phyloP scores from a whole-genome alignment of 1,140 invertebrate species.

The Conus betulinus region DNA sequence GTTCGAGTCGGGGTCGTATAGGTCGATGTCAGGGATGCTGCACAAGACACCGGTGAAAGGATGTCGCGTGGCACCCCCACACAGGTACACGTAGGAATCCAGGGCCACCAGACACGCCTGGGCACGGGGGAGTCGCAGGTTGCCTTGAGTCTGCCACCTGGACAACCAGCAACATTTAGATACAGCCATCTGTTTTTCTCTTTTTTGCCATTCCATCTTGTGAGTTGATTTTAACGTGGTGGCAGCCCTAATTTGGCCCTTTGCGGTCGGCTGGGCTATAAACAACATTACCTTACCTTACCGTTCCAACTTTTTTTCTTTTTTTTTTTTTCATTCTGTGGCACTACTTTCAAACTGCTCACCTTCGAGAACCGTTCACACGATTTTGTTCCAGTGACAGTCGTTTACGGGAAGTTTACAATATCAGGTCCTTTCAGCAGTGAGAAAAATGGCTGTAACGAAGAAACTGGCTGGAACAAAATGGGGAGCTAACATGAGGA shows the following conservation, averaged over 20 bases:
- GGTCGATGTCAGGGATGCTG: slow-evolving; percentile 43
- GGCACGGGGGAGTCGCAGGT: slow-evolving; percentile 45
- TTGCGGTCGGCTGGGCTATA: no score
- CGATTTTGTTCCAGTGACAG: background rate
- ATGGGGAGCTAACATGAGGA: no score
- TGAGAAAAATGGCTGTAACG: background rate
- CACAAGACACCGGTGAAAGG: slow-evolving; percentile 12
- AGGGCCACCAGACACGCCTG: slow-evolving; percentile 41
- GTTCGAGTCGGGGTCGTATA: slow-evolving; percentile 37
- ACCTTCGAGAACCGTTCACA: background rate
- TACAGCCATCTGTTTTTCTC: no score
- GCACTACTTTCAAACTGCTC: no score
- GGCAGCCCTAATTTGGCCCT: no score
- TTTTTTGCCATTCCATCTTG: no score
- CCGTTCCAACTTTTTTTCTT: no score
- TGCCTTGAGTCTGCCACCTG: slow-evolving; percentile 42
- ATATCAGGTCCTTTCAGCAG: background rate
- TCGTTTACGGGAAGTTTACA: background rate
- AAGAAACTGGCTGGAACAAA: no score
- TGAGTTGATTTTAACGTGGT: no score
- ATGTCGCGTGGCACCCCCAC: slow-evolving; percentile 45
- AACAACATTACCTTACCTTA: no score
- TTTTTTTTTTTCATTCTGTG: no score
- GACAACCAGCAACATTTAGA: background rate
- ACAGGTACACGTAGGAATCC: slow-evolving; percentile 38